phyloP scores from a whole-genome alignment of 2,797 vertebrate species.

The Holocentrus rufus region DNA sequence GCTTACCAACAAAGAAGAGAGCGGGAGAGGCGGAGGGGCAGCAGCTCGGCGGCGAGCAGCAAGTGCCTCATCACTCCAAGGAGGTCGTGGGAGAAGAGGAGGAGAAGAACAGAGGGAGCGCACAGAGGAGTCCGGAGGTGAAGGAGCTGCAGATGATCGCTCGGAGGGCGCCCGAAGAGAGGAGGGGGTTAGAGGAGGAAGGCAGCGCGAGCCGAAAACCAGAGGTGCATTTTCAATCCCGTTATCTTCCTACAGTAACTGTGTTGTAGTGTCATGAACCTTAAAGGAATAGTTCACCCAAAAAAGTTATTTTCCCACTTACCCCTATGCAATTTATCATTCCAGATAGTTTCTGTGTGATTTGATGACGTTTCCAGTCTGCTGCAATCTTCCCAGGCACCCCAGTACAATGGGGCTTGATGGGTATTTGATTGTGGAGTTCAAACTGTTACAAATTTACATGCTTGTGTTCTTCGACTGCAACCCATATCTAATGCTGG shows the following conservation, averaged over 20 bases:
- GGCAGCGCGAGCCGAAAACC: constrained; percentile 90
- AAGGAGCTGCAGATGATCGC: constrained; percentile 84
- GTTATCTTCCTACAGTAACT: neutral
- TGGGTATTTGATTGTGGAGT: no score
- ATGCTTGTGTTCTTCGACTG: no score
- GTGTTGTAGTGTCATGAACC: neutral
- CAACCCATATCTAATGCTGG: no score
- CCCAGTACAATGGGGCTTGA: no score
- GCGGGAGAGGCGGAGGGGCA: constrained; percentile 52
- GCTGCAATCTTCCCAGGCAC: no score
- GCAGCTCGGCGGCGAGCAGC: constrained; percentile 59
- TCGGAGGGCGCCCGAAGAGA: constrained; percentile 81
- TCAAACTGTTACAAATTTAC: no score
- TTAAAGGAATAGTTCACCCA: no score
- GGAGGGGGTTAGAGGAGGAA: constrained; percentile 86
- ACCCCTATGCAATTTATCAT: no score
- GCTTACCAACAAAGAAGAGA: constrained; percentile 61
- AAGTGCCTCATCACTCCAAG: constrained; percentile 80
- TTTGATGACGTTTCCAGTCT: no score
- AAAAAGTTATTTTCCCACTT: no score
- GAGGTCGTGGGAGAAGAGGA: constrained; percentile 75
- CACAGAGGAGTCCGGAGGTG: constrained; percentile 76
- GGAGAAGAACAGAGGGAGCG: constrained; percentile 50
- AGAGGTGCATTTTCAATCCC: constrained; percentile 82
- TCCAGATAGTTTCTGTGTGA: no score